Base-by-base conservation (phyloP, 2,797 vertebrate species). In the Rousettus madagascariensis region DNA sequence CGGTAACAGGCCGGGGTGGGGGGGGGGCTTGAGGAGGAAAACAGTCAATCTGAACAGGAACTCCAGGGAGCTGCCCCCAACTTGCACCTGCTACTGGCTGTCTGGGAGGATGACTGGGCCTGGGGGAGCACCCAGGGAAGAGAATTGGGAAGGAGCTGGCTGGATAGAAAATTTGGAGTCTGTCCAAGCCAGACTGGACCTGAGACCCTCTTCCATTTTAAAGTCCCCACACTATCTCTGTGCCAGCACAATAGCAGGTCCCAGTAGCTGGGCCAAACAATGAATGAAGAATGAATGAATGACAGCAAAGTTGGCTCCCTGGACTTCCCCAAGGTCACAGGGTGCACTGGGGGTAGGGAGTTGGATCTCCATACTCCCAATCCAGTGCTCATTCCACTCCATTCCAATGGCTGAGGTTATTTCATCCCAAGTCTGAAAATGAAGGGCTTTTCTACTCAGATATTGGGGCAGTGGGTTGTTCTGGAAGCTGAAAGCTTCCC, bases 261-360 rank as follows among this genome's bases (percentile, higher is more conserved):
- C 53, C 71, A 51, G 68, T 38, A 30, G 68, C 65, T 46, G 65
- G 41, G 43, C 46, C 89, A 82, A 94, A 94, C 95, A 97, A 92
- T 75, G 86, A 95, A 94, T 49, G 75, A 87, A 74, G 92, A 95
- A 96, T 91, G 94, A 96, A 91, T 85, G 88, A 89, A 82, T 10
- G 77, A 41, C 5, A 12, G 20, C 61, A 63, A 38, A 20, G 20
- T 3, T 15, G 69, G 43, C 55, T 72, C 74, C 38, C 7, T 13
- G 66, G 92, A n/a, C 84, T 75, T 74, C 46, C 78, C 90, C 86
- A 77, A 71, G 49, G 80, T 84, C 93, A 84, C 86, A 63, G 16
- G 30, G 80, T 43, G 41, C 72, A 10, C 71, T n/a, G 8, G 8
- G 43, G 51, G 26, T 26, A 17, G 15, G 17, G 72, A 38, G 57